Conservation (phyloP, 2,797 vertebrate genomes). For the Crenuchus spilurus region DNA sequence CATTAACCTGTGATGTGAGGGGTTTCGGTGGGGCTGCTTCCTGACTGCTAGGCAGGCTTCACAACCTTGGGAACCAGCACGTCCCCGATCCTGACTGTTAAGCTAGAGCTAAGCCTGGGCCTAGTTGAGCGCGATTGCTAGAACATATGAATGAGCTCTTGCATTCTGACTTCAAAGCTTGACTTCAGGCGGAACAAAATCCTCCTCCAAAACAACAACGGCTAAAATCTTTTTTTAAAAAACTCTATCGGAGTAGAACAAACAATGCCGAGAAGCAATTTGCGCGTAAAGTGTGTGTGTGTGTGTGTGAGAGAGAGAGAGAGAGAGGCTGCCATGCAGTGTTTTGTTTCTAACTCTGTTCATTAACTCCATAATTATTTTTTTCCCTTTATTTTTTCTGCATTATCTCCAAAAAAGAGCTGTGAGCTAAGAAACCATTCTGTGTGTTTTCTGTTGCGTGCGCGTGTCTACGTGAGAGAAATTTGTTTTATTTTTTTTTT, state of each 20-base stretch:
- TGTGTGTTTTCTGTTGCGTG: slow-evolving; percentile 48
- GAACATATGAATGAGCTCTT: slow-evolving; percentile 66
- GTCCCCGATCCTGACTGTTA: slow-evolving; percentile 53
- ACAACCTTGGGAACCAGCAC: slow-evolving; percentile 37
- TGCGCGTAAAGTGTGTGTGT: slow-evolving; percentile 48
- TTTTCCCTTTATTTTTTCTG: slow-evolving; percentile 70
- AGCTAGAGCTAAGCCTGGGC: slow-evolving; percentile 48
- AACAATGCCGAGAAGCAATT: slow-evolving; percentile 71
- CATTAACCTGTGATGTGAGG: too few relatives aligned
- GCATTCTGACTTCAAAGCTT: slow-evolving; percentile 73
- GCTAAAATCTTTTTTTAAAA: slow-evolving; percentile 63
- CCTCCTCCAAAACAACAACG: slow-evolving; percentile 74
- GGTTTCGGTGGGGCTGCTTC: too few relatives aligned
- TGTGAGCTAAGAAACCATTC: slow-evolving; percentile 67
- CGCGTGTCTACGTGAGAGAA: slow-evolving; percentile 56
- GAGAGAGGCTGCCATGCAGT: slow-evolving; percentile 77
- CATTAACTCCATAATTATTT: slow-evolving; percentile 75
- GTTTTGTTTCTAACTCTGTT: slow-evolving; percentile 75
- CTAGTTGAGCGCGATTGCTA: slow-evolving; percentile 60
- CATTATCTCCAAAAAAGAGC: slow-evolving; percentile 69
- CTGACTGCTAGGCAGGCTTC: slow-evolving; percentile 34
- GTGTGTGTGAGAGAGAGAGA: slow-evolving; percentile 58
- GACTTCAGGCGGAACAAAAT: slow-evolving; percentile 73
- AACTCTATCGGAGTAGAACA: slow-evolving; percentile 69
- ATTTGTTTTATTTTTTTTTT: slow-evolving; percentile 65